Base-by-base conservation (phyloP, 2,113 vertebrate genomes). In the Leptobrachium leishanense region DNA sequence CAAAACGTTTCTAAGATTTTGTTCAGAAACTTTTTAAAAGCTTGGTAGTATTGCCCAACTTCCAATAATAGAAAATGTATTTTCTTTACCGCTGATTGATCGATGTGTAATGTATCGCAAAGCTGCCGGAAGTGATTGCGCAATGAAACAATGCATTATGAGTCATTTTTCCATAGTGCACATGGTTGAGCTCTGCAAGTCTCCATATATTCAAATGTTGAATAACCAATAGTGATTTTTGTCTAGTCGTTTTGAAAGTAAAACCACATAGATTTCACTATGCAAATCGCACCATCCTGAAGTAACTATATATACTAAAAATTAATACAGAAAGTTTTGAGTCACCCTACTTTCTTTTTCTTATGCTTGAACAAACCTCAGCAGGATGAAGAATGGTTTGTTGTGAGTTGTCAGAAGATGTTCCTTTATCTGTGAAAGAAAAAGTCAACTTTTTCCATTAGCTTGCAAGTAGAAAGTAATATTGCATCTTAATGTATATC, bases 181-280 rank as follows among this genome's bases (percentile, higher is more conserved):
- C 46, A 8, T 50, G 46, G 46, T 50, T 50, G 8, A 54, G 75
- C 83, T 86, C 84, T 82, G 85, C 5, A 77, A 82, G 90, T 50
- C 46, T 90, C 83, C 81, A 86, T 82, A 84, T 80, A 8, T 86
- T 82, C 82, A 82, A 87, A 75, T 64, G 72, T 2, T 86, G 68
- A 85, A 87, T 87, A 89, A 81, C 82, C 20, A 76, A 86, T 85
- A 80, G 81, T 46, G 15, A 57, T 75, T 79, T 79, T 87, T 89
- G 84, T 85, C 83, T 85, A 85, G 83, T 84, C 85, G 84, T 87
- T 88, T 86, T 76, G 87, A 89, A 92, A 93, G 88, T 77, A 89
- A 92, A 92, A 92, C 90, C 86, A 82, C 84, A 85, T 84, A 89
- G 87, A 87, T 90, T 90, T 91, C 89, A 88, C 86, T 85, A 81